phyloP scores from a whole-genome alignment of 1,140 invertebrate species.

The Triops cancriformis region DNA sequence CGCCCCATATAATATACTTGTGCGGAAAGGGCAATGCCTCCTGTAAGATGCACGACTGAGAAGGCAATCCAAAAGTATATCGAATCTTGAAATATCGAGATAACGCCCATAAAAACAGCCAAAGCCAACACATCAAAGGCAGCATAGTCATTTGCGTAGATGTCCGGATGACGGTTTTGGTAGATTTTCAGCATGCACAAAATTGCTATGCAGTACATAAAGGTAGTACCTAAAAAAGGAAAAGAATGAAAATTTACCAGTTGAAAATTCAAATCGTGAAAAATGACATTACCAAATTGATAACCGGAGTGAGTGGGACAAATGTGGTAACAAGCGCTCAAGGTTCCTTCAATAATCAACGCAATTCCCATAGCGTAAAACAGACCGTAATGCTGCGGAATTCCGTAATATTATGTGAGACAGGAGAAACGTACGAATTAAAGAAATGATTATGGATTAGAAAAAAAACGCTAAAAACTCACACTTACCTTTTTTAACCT shows the following conservation, averaged over 20 bases:
- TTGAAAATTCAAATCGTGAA: not conserved
- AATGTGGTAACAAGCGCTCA: conserved; percentile 80
- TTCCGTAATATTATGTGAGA: too few species aligned
- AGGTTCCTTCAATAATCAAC: conserved; percentile 75
- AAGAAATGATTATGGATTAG: conserved; percentile 3
- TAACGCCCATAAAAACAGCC: too few species aligned
- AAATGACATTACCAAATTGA: too few species aligned
- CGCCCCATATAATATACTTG: conserved; percentile 81
- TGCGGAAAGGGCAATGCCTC: conserved; percentile 61
- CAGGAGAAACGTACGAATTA: conserved; percentile 7
- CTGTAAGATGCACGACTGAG: conserved; percentile 57
- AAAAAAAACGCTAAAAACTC: not conserved
- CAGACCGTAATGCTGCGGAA: too few species aligned
- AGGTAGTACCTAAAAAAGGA: too few species aligned
- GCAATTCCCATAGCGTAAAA: too few species aligned
- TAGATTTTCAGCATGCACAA: too few species aligned
- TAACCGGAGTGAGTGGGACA: conserved; percentile 82
- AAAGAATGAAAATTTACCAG: conserved; percentile 18
- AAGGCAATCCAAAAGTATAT: conserved; percentile 68
- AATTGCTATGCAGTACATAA: too few species aligned
- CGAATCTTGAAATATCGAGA: conserved; percentile 67
- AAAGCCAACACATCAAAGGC: conserved; percentile 69
- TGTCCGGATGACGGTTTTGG: conserved; percentile 85
- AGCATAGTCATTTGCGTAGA: conserved; percentile 73
- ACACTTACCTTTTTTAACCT: too few species aligned